These are phyloP conservation scores for Trimorus sp. DNA, from an alignment of 2,888 invertebrate species.

Conservation along the genomic window DNA sequence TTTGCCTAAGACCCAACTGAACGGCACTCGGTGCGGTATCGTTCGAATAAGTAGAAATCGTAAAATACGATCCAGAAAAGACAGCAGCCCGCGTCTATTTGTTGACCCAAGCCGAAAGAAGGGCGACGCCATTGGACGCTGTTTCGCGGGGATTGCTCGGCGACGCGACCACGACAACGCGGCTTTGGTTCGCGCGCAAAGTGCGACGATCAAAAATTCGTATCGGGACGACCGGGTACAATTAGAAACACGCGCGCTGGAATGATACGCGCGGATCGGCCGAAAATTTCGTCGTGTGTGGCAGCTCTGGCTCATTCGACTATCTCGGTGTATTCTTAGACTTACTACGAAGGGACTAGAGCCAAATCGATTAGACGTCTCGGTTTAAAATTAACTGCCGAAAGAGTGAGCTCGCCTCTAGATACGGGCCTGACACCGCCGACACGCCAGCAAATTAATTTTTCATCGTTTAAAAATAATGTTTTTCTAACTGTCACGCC, in stretches of 20 bases:
- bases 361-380: slow-evolving; percentile 69
- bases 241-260: slow-evolving; percentile 59
- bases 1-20: slow-evolving; percentile 64
- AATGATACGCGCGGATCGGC: slow-evolving; percentile 57
- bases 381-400: slow-evolving; percentile 68
- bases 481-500: slow-evolving; percentile 47
- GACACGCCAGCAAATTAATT: slow-evolving; percentile 56
- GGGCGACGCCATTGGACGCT: slow-evolving; percentile 29
- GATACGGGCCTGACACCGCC: slow-evolving; percentile 62
- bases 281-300: slow-evolving; percentile 66
- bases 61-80: slow-evolving; percentile 63
- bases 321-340: slow-evolving; percentile 66
- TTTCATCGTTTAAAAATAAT: slow-evolving; percentile 60
- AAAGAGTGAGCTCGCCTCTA: slow-evolving; percentile 63
- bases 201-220: neutral
- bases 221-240: slow-evolving; percentile 33
- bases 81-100: slow-evolving; percentile 57
- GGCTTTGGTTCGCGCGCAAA: neutral
- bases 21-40: slow-evolving; percentile 66
- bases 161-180: too few species aligned
- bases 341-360: slow-evolving; percentile 67
- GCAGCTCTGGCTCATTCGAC: slow-evolving; percentile 66
- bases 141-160: slow-evolving; percentile 25
- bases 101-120: slow-evolving; percentile 56
- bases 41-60: slow-evolving; percentile 66